A percentile compares a stretch with the other conserved stretches of the same genome.
Evolutionary conservation across 2,888 invertebrate species (phyloP).

Genomic region (Tuberolachnus salignus): DNA sequence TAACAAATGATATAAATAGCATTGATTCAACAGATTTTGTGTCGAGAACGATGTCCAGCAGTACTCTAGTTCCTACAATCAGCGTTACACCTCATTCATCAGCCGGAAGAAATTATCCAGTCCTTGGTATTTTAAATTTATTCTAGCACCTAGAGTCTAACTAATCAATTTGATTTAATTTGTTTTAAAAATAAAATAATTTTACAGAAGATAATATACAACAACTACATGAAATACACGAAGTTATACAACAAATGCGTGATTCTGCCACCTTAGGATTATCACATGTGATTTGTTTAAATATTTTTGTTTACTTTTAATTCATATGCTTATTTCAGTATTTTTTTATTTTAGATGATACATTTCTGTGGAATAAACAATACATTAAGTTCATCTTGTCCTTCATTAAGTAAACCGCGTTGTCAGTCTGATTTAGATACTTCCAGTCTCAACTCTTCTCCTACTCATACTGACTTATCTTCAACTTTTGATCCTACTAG

Average conservation of each 20-base stretch:
- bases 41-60: slow-evolving; percentile 57
- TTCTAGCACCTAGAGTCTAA: not conserved
- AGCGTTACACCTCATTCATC: slow-evolving; percentile 89
- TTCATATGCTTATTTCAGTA: slow-evolving; percentile 12
- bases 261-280: slow-evolving; percentile 62
- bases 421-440: slow-evolving; percentile 66
- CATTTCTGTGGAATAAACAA: slow-evolving; percentile 41
- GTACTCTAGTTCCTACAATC: slow-evolving; percentile 76
- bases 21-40: slow-evolving; percentile 51
- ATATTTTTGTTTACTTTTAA: not conserved
- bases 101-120: slow-evolving; percentile 73
- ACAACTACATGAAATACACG: slow-evolving; percentile 76
- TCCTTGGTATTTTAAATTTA: slow-evolving; percentile 64
- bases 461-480: slow-evolving; percentile 63
- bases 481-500: slow-evolving; percentile 50
- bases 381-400: slow-evolving; percentile 74
- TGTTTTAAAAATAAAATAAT: slow-evolving; percentile 16
- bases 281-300: slow-evolving; percentile 14
- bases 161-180: not conserved
- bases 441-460: slow-evolving; percentile 65
- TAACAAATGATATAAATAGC: slow-evolving; percentile 60
- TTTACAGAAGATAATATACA: slow-evolving; percentile 75
- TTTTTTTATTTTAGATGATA: slow-evolving; percentile 57
- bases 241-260: slow-evolving; percentile 78
- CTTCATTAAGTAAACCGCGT: slow-evolving; percentile 67